Evolutionary conservation across 2,888 invertebrate species (phyloP), one percentile per base, ranked within the genome.

Genomic region (Hyppa rectilinea): DNA sequence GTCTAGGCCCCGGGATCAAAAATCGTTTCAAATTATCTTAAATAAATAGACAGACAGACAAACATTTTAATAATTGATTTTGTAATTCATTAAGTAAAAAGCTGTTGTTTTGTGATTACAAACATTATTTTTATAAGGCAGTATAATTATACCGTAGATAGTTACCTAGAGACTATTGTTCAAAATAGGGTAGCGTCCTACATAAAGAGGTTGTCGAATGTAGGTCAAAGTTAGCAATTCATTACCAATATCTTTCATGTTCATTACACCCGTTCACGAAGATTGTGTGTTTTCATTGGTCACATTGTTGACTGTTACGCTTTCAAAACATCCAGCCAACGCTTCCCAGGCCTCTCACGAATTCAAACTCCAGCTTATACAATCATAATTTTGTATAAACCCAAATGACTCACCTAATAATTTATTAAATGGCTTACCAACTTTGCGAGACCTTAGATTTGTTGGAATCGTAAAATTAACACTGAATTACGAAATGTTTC

Each of bases 401-500:
- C 58, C 26, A 55, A 71, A 72, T 78, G 61, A 71, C 59, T 82
- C 78, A 63, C 66, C 59, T 61, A 63, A 78, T 78, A 60, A 71
- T 63, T 63, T 72, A 78, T 64, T 73, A 79, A 85, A 50, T 52
- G 43, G 38, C 66, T 69, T 56, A 47, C 72, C 47, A 77, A 77
- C 58, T 72, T 64, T 75, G 58, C 17, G 60, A 43, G 63, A 66
- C 78, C 47, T 70, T 75, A 70, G 60, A 64, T 83, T 83, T 75
- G 60, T 60, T 70, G 49, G 31, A 83, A 74, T 77, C 75, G 68
- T 81, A 72, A 79, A 84, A 81, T 78, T 74, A 70, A 85, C 71
- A 49, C 84, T 71, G 52, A 83, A 78, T 75, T 84, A 78, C 87
- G 87, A 74, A 77, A 81, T 75, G 78, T 71, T 77, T 78, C 78